phyloP scores from a whole-genome alignment of 2,113 vertebrate genomes.

The Pao palembangensis region DNA sequence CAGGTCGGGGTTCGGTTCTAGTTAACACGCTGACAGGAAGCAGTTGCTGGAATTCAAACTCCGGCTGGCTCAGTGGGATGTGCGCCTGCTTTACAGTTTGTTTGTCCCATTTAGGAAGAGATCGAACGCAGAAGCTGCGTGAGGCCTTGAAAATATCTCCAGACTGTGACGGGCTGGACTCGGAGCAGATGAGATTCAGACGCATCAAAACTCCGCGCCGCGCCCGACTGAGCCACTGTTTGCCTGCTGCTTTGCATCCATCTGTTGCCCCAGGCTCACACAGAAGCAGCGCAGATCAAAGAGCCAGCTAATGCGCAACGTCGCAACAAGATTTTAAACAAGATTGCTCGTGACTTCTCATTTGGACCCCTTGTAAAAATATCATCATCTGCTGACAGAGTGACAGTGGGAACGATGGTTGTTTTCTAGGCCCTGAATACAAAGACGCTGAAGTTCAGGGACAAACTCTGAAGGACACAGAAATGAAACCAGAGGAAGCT shows the following conservation, averaged over 20 bases:
- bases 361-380: slow-evolving; percentile 25
- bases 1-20: background rate
- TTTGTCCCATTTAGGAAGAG: slow-evolving; percentile 16
- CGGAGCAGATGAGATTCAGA: slow-evolving; percentile 33
- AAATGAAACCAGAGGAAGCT: background rate
- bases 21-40: slow-evolving; percentile 8
- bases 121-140: slow-evolving; percentile 15
- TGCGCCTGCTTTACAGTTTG: slow-evolving; percentile 4
- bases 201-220: slow-evolving; percentile 38
- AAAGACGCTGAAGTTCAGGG: background rate
- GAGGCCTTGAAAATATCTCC: slow-evolving; percentile 12
- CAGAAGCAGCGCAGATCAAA: slow-evolving; percentile 46
- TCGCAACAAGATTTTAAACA: slow-evolving; percentile 53
- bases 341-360: slow-evolving; percentile 48
- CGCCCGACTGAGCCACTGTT: slow-evolving; percentile 42
- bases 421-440: background rate
- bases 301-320: slow-evolving; percentile 38
- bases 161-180: slow-evolving; percentile 21
- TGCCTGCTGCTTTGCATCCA: slow-evolving; percentile 36
- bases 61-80: slow-evolving; percentile 9
- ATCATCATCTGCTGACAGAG: slow-evolving; percentile 14
- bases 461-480: background rate
- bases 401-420: slow-evolving; percentile 11
- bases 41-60: slow-evolving; percentile 3
- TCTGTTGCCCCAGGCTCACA: slow-evolving; percentile 42